Base-by-base conservation (phyloP, 2,888 invertebrate species). In the Ochropleura leucogaster region DNA sequence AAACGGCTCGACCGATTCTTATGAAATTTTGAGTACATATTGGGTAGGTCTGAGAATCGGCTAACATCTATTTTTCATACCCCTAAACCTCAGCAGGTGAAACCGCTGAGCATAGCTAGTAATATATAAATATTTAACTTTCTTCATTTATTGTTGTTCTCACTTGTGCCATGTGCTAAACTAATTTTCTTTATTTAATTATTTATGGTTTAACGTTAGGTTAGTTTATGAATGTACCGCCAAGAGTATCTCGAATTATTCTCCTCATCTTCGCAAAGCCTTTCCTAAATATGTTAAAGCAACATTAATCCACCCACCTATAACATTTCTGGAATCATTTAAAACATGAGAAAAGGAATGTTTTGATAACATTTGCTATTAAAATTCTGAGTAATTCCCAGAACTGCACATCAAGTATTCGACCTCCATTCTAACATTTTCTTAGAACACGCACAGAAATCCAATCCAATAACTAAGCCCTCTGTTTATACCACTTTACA, bases 401-500 rank as follows among this genome's bases (percentile, higher is more conserved):
- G 46, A 46, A 72, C 0, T n/a, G 4, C 53, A 14, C 47, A 40
- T 47, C n/a, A 20, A 44, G 20, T 18, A 47, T 20, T 20, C 44
- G 10, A 14, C 30, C 10, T 18, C 14, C 6, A 44, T 9, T 1
- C 14, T 5, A 72, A 72, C 14, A 18, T 40, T 49, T 79, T 72
- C 47, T 42, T 53, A 10, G 40, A 73, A 57, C 20, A 40, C 16
- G 57, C 57, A 68, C 10, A 64, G n/a, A 47, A 62, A 62, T 42
- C 9, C 55, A 4, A 49, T 42, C 46, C n/a, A 60, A 69, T 68
- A 73, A 66, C 57, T 40, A 46, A 9, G 14, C 18, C 55, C 30
- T 46, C 63, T 53, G 64, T 55, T 20, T 63, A 49, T 44, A 59
- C 65, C 47, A 73, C 49, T 73, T 62, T 14, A 66, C 51, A 57